Conservation (phyloP, 2,797 vertebrate genomes). For the Pangasius djambal region DNA sequence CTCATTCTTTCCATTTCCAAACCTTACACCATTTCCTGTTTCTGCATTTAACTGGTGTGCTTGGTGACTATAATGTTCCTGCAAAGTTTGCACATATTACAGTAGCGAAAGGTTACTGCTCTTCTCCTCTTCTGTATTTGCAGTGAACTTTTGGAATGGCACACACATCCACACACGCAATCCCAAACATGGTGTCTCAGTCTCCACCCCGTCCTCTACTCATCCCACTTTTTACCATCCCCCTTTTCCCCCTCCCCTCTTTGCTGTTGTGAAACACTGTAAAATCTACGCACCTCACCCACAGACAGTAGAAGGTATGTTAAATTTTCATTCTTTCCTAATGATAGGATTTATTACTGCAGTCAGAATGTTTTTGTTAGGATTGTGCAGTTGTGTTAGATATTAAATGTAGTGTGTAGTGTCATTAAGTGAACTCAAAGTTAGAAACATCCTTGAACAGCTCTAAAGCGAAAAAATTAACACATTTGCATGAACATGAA, state of each 20-base stretch:
- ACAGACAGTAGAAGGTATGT: conserved; percentile 32
- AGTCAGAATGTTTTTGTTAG: neutral
- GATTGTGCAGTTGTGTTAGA: neutral
- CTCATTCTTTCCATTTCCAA: neutral
- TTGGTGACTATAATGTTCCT: neutral
- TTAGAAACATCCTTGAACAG: neutral
- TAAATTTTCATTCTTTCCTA: neutral
- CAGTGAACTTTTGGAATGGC: conserved; percentile 41
- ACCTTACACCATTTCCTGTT: neutral
- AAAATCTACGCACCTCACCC: neutral
- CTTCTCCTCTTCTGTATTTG: neutral
- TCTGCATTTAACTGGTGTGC: too few species aligned
- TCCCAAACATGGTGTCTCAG: conserved; percentile 25
- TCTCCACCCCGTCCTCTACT: conserved; percentile 23
- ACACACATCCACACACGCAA: neutral
- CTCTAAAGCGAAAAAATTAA: neutral
- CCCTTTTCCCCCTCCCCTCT: neutral
- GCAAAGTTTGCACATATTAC: neutral
- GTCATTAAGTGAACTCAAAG: neutral
- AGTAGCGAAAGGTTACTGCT: neutral
- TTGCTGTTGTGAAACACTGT: conserved; percentile 31
- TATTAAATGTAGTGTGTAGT: neutral
- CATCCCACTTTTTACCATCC: conserved; percentile 1
- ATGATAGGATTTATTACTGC: neutral
- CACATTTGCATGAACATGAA: conserved; percentile 1